Evolutionary conservation across 2,797 vertebrate species (phyloP).

Genomic region (Rhabdomys pumilio): DNA sequence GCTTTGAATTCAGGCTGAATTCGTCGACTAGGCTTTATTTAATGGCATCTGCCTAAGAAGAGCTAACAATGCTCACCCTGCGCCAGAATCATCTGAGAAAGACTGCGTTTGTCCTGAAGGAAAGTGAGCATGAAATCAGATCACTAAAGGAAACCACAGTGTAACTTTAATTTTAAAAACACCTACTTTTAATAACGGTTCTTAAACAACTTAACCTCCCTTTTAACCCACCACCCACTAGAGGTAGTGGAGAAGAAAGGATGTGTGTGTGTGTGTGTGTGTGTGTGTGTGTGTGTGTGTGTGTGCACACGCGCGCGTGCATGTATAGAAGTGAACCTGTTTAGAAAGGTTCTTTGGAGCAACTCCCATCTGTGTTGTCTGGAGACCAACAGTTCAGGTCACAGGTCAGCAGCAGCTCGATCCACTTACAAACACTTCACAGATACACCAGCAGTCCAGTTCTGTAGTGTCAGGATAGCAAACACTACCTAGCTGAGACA

Average conservation of each 20-base stretch:
- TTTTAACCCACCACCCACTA: not conserved
- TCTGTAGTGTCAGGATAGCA: not conserved
- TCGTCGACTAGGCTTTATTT: not conserved
- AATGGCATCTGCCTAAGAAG: not conserved
- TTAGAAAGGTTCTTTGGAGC: not conserved
- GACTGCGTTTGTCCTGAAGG: not conserved
- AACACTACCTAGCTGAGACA: not conserved
- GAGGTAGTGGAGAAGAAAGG: not conserved
- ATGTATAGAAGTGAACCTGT: not conserved
- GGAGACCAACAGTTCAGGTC: not conserved
- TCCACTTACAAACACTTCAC: not conserved
- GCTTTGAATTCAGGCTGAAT: slow-evolving; percentile 13
- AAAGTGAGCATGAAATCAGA: slow-evolving; percentile 25
- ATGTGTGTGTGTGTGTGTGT: no score
- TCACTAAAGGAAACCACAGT: not conserved
- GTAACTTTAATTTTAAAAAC: not conserved
- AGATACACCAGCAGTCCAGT: not conserved
- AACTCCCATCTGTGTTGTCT: not conserved
- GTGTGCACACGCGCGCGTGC: no score
- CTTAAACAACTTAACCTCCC: not conserved
- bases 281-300: no score
- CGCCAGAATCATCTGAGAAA: not conserved
- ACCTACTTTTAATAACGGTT: not conserved
- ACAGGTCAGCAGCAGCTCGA: not conserved
- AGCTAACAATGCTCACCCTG: not conserved